Conservation (phyloP, 2,797 vertebrate species). For the Etheostoma nigrum region DNA sequence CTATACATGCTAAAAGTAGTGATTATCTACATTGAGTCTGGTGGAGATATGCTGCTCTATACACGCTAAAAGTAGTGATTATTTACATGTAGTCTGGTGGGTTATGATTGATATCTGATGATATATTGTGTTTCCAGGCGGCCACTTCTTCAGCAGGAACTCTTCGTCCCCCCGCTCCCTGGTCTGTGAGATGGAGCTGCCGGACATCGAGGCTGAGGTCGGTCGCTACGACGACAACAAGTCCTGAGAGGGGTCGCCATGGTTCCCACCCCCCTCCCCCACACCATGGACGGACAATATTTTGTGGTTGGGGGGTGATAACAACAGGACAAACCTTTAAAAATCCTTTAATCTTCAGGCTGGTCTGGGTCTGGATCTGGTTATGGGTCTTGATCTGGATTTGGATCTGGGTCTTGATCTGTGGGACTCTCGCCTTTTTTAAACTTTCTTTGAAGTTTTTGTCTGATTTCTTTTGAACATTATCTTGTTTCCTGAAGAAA, state of each 20-base stretch:
- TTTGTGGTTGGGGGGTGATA: neutral
- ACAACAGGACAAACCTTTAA: slow-evolving; percentile 27
- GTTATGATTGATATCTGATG: too few relatives aligned
- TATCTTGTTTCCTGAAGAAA: too few relatives aligned
- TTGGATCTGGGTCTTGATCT: too few relatives aligned
- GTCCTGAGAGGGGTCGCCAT: slow-evolving; percentile 85
- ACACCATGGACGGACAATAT: slow-evolving; percentile 19
- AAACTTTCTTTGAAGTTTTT: too few relatives aligned
- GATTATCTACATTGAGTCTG: too few relatives aligned
- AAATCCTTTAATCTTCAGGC: slow-evolving; percentile 41
- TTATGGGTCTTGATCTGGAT: too few relatives aligned
- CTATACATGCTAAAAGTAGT: too few relatives aligned
- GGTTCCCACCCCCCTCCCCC: slow-evolving; percentile 42
- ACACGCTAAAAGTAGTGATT: too few relatives aligned
- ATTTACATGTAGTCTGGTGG: too few relatives aligned
- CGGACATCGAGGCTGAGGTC: slow-evolving; percentile 92
- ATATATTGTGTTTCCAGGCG: slow-evolving; percentile 46
- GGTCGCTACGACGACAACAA: slow-evolving; percentile 96
- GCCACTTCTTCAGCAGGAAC: slow-evolving; percentile 92
- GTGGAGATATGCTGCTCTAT: too few relatives aligned
- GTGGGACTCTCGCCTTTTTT: too few relatives aligned
- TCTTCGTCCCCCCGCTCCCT: slow-evolving; percentile 90
- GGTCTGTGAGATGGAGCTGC: slow-evolving; percentile 93
- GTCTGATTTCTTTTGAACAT: too few relatives aligned
- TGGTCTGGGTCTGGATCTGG: neutral